phyloP scores from a whole-genome alignment of 2,888 invertebrate genomes.

The Callimorpha dominula region DNA sequence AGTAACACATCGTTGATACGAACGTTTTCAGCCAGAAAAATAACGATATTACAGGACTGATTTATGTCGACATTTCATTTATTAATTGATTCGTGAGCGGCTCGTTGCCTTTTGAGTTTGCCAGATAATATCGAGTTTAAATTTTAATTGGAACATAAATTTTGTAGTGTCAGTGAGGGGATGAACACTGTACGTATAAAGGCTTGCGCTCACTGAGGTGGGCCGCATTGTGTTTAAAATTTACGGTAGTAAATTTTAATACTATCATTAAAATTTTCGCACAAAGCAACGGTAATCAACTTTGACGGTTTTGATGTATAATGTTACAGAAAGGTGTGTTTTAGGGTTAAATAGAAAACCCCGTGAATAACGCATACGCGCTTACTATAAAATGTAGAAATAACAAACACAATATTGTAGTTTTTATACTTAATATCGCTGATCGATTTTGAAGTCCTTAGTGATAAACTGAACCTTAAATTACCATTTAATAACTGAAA shows the following conservation, averaged over 20 bases:
- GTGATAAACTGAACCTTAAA: not conserved
- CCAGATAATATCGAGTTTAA: conserved; percentile 56
- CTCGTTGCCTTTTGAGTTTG: conserved; percentile 53
- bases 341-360: not conserved
- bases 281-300: conserved; percentile 1
- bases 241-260: not conserved
- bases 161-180: conserved; percentile 47
- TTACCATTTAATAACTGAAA: no score
- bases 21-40: conserved; percentile 31
- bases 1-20: conserved; percentile 30
- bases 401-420: not conserved
- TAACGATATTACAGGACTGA: conserved; percentile 45
- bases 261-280: not conserved
- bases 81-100: conserved; percentile 59
- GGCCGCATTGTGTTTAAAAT: not conserved
- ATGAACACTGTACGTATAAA: conserved; percentile 27
- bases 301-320: not conserved
- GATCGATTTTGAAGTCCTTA: not conserved
- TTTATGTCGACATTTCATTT: conserved; percentile 53
- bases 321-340: not conserved
- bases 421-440: not conserved
- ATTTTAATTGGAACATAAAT: conserved; percentile 63
- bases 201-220: conserved; percentile 6
- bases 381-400: not conserved
- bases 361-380: not conserved